Base-by-base conservation (phyloP, 2,888 invertebrate genomes). In the Maniola hyperantus region DNA sequence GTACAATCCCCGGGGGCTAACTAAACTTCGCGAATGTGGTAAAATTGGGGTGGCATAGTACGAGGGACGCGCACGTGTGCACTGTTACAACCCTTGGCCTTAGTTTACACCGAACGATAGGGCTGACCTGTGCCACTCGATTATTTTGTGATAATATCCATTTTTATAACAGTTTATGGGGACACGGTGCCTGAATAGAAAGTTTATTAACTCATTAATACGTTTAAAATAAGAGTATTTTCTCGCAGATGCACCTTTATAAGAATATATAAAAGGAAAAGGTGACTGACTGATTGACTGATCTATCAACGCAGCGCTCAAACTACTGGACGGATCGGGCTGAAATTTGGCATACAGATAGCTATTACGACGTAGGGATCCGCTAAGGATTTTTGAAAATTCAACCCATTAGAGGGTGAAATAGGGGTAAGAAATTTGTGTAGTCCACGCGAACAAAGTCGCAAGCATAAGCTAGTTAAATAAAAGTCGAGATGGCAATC, bases 41-140 rank as follows among this genome's bases (percentile, higher is more conserved):
- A 78, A 77, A 81, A 82, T 39, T 81, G 78, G 83, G 84, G 83
- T 84, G 84, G 81, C 81, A 79, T 77, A 79, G 77, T 75, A 18
- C 15, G 76, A 71, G 77, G 79, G 78, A 80, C 75, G 72, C 68
- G 83, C 91, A 91, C 91, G 91, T 91, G 91, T 84, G 81, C 80
- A 72, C 84, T 73, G 82, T 89, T 89, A 88, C 76, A 80, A 72
- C 75, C 82, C 80, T 79, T 83, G 79, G 77, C 79, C 83, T 79
- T 75, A 76, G 71, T 74, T 73, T 78, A 76, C 78, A 76, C 70
- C 69, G 57, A 70, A 72, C 72, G 82, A 83, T 87, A 83, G 89
- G 85, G 88, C 83, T 87, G 87, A 86, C 84, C 83, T 81, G 79
- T 78, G 73, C 78, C 71, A 78, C 78, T 82, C 79, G 80, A 84